phyloP scores from a whole-genome alignment of 2,113 vertebrate genomes.

The Agelaius phoeniceus region DNA sequence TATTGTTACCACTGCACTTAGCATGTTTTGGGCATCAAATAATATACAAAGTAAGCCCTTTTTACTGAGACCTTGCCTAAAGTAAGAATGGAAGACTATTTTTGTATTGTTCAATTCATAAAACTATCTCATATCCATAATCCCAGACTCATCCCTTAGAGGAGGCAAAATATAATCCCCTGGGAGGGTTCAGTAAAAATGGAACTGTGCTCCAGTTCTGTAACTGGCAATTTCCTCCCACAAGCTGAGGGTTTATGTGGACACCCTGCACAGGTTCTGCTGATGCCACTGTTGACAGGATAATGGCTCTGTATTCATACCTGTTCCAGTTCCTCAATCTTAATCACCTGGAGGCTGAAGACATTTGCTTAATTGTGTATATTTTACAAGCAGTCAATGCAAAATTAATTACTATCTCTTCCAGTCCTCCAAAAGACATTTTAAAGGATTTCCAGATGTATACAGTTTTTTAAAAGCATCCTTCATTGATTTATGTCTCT shows the following conservation, averaged over 20 bases:
- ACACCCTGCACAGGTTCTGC: not conserved
- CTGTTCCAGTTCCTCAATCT: not conserved
- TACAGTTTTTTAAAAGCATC: not conserved
- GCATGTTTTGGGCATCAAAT: not conserved
- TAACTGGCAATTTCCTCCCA: not conserved
- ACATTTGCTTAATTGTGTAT: constrained; percentile 1
- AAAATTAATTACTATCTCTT: constrained; percentile 35
- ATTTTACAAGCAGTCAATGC: constrained; percentile 20
- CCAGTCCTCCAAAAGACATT: not conserved
- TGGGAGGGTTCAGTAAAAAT: not conserved
- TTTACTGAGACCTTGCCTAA: not conserved
- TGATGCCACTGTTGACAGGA: not conserved
- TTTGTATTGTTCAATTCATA: not conserved
- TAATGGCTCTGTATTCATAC: not conserved
- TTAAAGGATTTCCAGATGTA: constrained; percentile 49
- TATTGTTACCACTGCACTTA: not conserved
- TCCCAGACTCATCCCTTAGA: not conserved
- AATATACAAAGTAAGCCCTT: not conserved
- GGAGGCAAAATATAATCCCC: not conserved
- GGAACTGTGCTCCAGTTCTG: not conserved
- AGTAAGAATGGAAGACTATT: not conserved
- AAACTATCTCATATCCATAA: not conserved
- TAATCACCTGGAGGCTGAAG: not conserved
- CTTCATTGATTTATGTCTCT: constrained; percentile 44
- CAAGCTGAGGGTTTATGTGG: not conserved